Evolutionary conservation across 1,140 invertebrate species (phyloP), one percentile per base, ranked within the genome.

Genomic region (Ips nitidus): DNA sequence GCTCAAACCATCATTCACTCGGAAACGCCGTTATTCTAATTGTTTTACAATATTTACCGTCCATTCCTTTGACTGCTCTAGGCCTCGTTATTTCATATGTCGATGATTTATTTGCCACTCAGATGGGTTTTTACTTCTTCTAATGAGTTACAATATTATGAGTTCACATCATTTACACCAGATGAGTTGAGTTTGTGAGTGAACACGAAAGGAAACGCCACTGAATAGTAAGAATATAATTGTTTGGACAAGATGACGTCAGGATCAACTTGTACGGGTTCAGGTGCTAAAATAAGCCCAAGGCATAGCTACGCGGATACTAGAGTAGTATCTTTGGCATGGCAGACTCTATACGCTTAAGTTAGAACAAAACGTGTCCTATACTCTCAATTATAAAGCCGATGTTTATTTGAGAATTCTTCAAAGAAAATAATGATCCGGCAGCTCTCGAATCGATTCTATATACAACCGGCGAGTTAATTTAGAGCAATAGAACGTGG

Each of bases 271-370:
- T 65, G 53, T 47, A 66, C 41, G 64, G 53, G 55, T 43, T 68
- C 57, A 69, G 66, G 66, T 69, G 66, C 66, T 69, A 69, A 69
- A 69, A 69, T 69, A 69, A 62, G 58, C 58, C 36, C 66, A 60
- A 55, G 41, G 64, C 66, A 68, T 62, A 69, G 59, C 59, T 69
- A 69, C 66, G 66, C 66, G 66, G 66, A 69, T 69, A 62, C 50
- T 69, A 60, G 66, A 69, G 58, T 56, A 62, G 59, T 62, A 69
- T 69, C 66, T 69, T 69, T 69, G 59, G 66, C 66, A 69, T 69
- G 66, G 61, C 22, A 22, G 22, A 22, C 66, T 69, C 66, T 69
- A 67, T 59, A 69, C 38, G 58, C 52, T 62, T 62, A 69, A 55
- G 59, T 37, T 62, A 69, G 66, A 69, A 62, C 43, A 38, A 38